phyloP scores from a whole-genome alignment of 2,113 vertebrate species.

The Lucifuga dentata region DNA sequence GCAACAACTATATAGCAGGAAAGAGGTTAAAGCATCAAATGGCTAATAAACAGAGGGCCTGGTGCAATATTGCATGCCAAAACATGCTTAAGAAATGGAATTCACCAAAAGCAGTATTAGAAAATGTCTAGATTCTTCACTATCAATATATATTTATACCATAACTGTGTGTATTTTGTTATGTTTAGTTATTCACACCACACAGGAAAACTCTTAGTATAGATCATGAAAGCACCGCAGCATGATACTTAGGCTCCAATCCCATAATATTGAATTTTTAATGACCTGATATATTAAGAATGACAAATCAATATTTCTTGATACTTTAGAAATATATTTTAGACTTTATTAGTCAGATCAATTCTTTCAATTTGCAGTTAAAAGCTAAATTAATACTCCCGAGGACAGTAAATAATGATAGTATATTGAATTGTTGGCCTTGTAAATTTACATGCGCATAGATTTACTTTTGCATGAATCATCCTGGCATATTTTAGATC shows the following conservation, averaged over 20 bases:
- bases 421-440: slow-evolving; percentile 9
- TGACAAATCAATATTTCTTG: slow-evolving; percentile 49
- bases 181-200: no score
- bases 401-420: slow-evolving; percentile 21
- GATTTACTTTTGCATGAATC: neutral
- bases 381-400: slow-evolving; percentile 13
- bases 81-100: no score
- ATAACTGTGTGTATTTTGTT: no score
- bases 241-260: neutral
- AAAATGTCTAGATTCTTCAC: no score
- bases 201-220: no score
- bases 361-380: slow-evolving; percentile 23
- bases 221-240: no score
- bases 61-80: no score
- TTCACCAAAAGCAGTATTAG: no score
- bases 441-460: neutral
- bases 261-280: slow-evolving; percentile 11
- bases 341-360: slow-evolving; percentile 20
- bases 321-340: neutral
- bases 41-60: no score
- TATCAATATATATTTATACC: no score
- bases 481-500: neutral
- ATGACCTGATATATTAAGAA: slow-evolving; percentile 1
- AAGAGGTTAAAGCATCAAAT: neutral
- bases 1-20: neutral